These are phyloP conservation scores for Thymelicus sylvestris DNA, from an alignment of 2,888 invertebrate genomes.

Conservation along the genomic window DNA sequence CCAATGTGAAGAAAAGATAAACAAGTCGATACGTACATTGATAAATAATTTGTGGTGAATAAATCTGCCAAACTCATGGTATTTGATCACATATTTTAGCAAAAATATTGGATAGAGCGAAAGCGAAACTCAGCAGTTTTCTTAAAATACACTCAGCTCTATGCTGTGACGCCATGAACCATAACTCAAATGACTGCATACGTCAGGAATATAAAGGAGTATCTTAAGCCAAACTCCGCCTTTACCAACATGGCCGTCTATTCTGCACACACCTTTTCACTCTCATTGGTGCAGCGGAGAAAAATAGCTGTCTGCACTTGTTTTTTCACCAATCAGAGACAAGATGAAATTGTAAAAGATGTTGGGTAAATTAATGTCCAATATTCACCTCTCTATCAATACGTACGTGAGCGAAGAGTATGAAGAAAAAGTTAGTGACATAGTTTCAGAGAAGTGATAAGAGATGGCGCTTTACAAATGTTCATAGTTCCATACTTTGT, in stretches of 20 bases:
- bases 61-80: constrained; percentile 47
- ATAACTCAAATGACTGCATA: constrained; percentile 82
- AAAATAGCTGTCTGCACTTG: constrained; percentile 62
- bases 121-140: constrained; percentile 69
- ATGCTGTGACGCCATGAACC: constrained; percentile 74
- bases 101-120: constrained; percentile 55
- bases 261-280: constrained; percentile 57
- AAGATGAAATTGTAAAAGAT: constrained; percentile 63
- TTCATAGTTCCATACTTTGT: constrained; percentile 54
- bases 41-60: constrained; percentile 36
- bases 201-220: constrained; percentile 83
- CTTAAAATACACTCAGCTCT: constrained; percentile 69
- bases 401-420: constrained; percentile 61
- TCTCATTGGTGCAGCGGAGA: constrained; percentile 69
- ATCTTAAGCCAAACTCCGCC: constrained; percentile 71
- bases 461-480: constrained; percentile 67
- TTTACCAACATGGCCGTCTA: constrained; percentile 79
- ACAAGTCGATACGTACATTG: constrained; percentile 11
- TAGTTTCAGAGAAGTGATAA: constrained; percentile 44
- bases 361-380: constrained; percentile 67
- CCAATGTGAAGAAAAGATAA: neutral
- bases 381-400: constrained; percentile 67
- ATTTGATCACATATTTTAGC: constrained; percentile 55
- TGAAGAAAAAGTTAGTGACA: constrained; percentile 50
- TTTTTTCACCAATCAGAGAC: constrained; percentile 73